Evolutionary conservation across 2,888 invertebrate genomes (phyloP).

Genomic region (Ormyrus rosae): DNA sequence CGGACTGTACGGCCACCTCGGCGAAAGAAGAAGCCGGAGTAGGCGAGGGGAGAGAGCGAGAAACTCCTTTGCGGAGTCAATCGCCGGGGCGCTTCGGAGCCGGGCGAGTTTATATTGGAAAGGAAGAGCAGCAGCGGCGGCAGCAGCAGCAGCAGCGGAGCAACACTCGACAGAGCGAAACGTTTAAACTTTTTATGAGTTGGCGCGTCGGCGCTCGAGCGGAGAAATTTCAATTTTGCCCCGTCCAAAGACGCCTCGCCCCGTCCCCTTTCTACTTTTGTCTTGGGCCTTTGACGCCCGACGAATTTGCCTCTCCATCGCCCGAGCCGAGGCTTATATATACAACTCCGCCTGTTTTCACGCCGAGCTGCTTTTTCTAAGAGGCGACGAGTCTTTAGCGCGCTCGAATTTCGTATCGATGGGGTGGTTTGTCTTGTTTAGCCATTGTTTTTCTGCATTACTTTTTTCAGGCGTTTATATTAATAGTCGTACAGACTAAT

Average conservation of each 20-base stretch:
- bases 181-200: constrained; percentile 76
- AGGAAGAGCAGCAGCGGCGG: constrained; percentile 57
- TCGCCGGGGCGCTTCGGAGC: constrained; percentile 63
- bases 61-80: constrained; percentile 66
- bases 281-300: constrained; percentile 44
- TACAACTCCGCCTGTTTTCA: constrained; percentile 13
- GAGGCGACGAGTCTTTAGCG: not conserved
- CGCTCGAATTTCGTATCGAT: no score
- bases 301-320: constrained; percentile 11
- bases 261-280: constrained; percentile 27
- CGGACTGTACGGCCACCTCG: constrained; percentile 7
- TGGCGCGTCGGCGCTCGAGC: constrained; percentile 74
- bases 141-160: constrained; percentile 63
- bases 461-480: not conserved
- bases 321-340: not conserved
- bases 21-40: no score
- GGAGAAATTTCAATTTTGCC: constrained; percentile 75
- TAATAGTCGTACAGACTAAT: no score
- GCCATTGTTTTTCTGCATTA: not conserved
- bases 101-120: constrained; percentile 71
- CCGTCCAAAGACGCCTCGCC: constrained; percentile 10
- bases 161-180: constrained; percentile 69
- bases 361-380: not conserved
- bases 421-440: constrained; percentile 1
- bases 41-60: not conserved